Evolutionary conservation across 2,888 invertebrate genomes (phyloP).

Genomic region (Apamea epomidion): DNA sequence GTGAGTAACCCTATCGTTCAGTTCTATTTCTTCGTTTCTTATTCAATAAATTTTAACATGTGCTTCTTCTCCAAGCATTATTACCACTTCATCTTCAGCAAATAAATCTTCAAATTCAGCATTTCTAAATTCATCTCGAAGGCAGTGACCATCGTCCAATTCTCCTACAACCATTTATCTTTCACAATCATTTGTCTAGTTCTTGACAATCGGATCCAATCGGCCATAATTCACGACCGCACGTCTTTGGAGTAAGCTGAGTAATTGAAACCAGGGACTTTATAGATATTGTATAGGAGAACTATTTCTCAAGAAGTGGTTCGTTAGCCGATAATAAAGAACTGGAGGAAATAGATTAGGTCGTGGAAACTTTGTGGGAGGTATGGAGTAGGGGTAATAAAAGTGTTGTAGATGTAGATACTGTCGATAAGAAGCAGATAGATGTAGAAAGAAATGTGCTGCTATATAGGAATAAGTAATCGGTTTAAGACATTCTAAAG

Average conservation of each 20-base stretch:
- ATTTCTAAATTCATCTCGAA: conserved; percentile 34
- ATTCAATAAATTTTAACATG: not conserved
- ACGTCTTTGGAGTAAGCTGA: conserved; percentile 51
- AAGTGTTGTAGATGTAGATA: not conserved
- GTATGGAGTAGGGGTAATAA: conserved; percentile 7
- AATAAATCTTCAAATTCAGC: conserved; percentile 44
- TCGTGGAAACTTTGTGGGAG: not conserved
- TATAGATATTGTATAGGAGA: conserved; percentile 49
- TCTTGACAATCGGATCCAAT: conserved; percentile 63
- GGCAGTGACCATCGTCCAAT: conserved; percentile 50
- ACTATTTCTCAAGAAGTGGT: conserved; percentile 49
- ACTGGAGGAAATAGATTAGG: conserved; percentile 33
- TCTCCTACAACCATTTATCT: conserved; percentile 57
- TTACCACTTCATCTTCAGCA: conserved; percentile 12
- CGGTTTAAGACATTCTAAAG: not conserved
- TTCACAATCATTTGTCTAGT: conserved; percentile 62
- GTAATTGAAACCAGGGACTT: conserved; percentile 62
- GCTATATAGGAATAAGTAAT: not conserved
- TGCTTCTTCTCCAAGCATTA: conserved; percentile 3
- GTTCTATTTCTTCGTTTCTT: not conserved
- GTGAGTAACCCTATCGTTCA: not conserved
- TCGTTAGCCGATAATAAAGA: conserved; percentile 44
- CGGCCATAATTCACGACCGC: conserved; percentile 57
- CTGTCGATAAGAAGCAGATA: not conserved
- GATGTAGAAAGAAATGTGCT: not conserved